These are phyloP conservation scores for Drosophila saltans DNA, from an alignment of 1,140 invertebrate genomes.

Conservation along the genomic window DNA sequence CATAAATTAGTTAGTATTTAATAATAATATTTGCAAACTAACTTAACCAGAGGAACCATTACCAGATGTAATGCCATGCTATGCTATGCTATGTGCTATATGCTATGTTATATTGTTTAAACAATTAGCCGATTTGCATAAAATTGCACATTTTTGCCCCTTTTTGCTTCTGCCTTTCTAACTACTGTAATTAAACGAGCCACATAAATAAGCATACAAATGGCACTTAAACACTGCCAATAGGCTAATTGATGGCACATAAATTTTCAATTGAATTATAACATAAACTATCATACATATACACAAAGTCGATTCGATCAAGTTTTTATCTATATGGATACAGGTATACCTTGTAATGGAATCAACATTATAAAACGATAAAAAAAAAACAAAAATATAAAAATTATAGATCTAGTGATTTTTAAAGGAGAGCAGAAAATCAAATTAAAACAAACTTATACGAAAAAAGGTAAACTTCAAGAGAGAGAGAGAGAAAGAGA, in stretches of 20 bases:
- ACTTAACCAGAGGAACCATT: background rate
- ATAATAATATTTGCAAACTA: constrained; percentile 40
- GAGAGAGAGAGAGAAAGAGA: no score
- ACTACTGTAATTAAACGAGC: constrained; percentile 6
- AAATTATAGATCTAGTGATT: no score
- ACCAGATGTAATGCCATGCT: no score
- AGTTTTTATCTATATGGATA: background rate
- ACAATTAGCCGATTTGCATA: constrained; percentile 40
- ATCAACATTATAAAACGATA: no score
- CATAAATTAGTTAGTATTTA: constrained; percentile 58
- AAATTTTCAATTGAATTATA: constrained; percentile 46
- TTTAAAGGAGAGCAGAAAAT: no score
- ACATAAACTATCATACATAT: constrained; percentile 1
- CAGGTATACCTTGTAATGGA: no score
- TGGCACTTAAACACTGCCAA: constrained; percentile 19
- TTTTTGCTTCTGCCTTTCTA: constrained; percentile 2
- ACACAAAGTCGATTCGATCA: background rate
- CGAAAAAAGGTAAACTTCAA: no score
- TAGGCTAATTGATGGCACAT: constrained; percentile 45
- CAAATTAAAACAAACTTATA: no score
- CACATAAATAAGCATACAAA: constrained; percentile 34
- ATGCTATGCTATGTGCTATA: background rate
- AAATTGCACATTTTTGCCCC: constrained; percentile 23
- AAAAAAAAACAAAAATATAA: no score
- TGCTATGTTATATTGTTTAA: background rate